phyloP scores from a whole-genome alignment of 2,888 invertebrate species.

The Drosophila algonquin region DNA sequence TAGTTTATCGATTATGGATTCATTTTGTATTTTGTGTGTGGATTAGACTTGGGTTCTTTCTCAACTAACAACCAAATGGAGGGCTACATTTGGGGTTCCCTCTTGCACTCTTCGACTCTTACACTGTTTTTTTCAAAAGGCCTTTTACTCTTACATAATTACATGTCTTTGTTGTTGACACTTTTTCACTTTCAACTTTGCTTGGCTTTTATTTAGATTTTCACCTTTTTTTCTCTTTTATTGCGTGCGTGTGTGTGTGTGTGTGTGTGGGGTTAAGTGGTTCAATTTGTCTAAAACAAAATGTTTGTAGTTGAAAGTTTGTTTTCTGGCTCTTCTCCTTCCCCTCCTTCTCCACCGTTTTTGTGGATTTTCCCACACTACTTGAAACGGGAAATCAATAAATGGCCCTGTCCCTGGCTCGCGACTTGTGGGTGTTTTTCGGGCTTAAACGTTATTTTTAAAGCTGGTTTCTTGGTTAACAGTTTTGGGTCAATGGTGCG shows the following conservation, averaged over 20 bases:
- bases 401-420: slow-evolving; percentile 31
- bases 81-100: not conserved
- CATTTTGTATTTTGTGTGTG: not conserved
- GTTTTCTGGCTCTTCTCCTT: slow-evolving; percentile 2
- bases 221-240: slow-evolving; percentile 26
- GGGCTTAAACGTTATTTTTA: slow-evolving; percentile 5
- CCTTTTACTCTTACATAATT: slow-evolving; percentile 3
- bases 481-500: slow-evolving; percentile 64
- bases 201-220: slow-evolving; percentile 28
- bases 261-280: slow-evolving; percentile 35
- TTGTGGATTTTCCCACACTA: slow-evolving; percentile 22
- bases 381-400: slow-evolving; percentile 59
- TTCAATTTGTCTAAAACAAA: slow-evolving; percentile 35
- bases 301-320: slow-evolving; percentile 34
- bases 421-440: slow-evolving; percentile 22
- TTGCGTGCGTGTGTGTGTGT: not conserved
- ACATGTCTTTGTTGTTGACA: slow-evolving; percentile 17
- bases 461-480: slow-evolving; percentile 6
- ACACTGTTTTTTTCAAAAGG: slow-evolving; percentile 28
- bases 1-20: not conserved
- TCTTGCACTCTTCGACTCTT: slow-evolving; percentile 7
- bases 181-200: slow-evolving; percentile 39
- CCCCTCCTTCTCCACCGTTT: not conserved
- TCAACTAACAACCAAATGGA: too few species aligned
- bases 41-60: not conserved